Evolutionary conservation across 2,797 vertebrate genomes (phyloP), one percentile per base, ranked within the genome.

Genomic region (Monodelphis domestica): DNA sequence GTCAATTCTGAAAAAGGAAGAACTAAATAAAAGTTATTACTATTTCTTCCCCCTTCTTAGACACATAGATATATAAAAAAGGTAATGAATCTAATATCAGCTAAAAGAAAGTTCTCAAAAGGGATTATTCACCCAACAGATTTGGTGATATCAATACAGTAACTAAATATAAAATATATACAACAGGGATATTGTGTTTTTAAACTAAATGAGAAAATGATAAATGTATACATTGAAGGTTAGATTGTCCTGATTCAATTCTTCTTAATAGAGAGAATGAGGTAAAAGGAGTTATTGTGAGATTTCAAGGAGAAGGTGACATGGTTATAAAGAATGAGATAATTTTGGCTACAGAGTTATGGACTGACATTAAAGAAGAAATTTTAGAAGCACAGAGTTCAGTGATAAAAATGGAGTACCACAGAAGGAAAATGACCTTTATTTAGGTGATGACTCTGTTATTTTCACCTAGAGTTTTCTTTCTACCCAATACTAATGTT

Each of bases 401-500:
- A 38, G 4, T 57, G 29, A 89, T 33, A 96, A 94, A 1, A 94
- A 55, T 0, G 30, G 4, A 51, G 56, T 78, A 28, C 38, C 93
- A 50, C 63, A 26, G 45, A 94, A 78, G 33, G 54, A 17, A 87
- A 59, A 21, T 33, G 29, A 91, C 50, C 87, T 0, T 53, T 45
- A 78, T 78, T 78, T 78, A 45, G 38, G n/a, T 78, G 70, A 56
- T 12, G 92, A 30, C 1, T 55, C 51, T 92, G 29, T 56, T 95
- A 54, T 51, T 96, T 84, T 90, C 92, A 1, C 90, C 95, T 96
- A 89, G 89, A 95, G 53, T 50, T 53, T 92, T 93, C 52, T 59
- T 96, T 89, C 54, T 90, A 70, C 89, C 93, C 93, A 94, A 78
- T 63, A 94, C 97, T 89, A 93, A 95, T 50, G 93, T 59, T 89